Conservation (phyloP, 2,113 vertebrate genomes). For the Pluvialis apricaria region DNA sequence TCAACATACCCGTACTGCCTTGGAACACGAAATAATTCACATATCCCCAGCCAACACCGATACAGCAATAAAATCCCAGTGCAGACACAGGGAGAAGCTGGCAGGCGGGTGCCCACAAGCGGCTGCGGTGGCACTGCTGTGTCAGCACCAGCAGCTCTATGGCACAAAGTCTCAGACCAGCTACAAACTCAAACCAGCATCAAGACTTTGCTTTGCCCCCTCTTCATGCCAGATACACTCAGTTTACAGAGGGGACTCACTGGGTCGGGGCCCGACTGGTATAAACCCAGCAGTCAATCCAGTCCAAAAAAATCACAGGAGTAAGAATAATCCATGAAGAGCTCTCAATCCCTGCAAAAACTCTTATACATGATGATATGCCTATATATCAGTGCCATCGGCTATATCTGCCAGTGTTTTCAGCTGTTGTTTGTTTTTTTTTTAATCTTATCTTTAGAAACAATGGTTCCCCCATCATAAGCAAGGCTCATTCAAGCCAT, state of each 20-base stretch:
- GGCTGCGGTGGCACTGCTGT: background rate
- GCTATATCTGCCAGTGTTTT: background rate
- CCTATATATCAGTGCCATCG: rapidly evolving
- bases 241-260: background rate
- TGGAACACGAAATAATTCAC: background rate
- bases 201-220: background rate
- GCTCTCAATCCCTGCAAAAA: background rate
- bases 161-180: background rate
- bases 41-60: rapidly evolving
- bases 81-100: background rate
- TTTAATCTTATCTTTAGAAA: background rate
- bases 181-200: background rate
- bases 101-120: background rate
- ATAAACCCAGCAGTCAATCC: background rate
- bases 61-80: background rate
- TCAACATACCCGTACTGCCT: background rate
- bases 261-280: rapidly evolving
- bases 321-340: background rate
- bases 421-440: background rate
- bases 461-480: background rate
- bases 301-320: background rate
- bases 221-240: background rate
- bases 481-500: background rate
- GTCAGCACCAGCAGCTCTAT: background rate
- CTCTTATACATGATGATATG: too few species aligned